A percentile compares a stretch with the other conserved stretches of the same genome.
Evolutionary conservation across 2,888 invertebrate genomes (phyloP).

Genomic region (Cerceris rybyensis): DNA sequence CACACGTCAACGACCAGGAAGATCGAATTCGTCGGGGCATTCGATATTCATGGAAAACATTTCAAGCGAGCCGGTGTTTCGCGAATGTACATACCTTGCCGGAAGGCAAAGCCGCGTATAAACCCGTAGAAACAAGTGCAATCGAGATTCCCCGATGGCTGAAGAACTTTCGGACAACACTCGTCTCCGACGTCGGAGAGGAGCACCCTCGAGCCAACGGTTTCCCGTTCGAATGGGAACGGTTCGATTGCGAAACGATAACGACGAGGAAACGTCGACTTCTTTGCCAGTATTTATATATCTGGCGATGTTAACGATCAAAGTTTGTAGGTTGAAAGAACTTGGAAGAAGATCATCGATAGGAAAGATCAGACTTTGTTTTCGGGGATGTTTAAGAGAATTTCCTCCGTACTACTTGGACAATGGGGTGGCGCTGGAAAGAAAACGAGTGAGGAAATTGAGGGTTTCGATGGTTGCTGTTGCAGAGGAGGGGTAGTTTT

Average conservation of each 20-base stretch:
- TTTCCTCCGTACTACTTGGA: too few relatives aligned
- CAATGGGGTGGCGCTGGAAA: too few relatives aligned
- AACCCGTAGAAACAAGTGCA: conserved; percentile 52
- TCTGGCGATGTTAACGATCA: conserved; percentile 2
- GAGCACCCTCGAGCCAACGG: conserved; percentile 19
- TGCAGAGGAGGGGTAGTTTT: too few relatives aligned
- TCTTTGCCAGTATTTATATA: background rate
- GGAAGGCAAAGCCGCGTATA: conserved; percentile 4
- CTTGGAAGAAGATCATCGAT: too few relatives aligned
- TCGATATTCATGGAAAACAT: conserved; percentile 73
- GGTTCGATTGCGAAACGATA: conserved; percentile 1
- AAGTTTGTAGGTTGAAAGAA: background rate
- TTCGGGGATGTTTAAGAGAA: too few relatives aligned
- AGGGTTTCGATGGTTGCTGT: too few relatives aligned
- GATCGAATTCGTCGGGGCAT: conserved; percentile 67
- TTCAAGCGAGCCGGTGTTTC: conserved; percentile 40
- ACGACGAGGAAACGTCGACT: conserved; percentile 3
- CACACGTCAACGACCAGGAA: conserved; percentile 22
- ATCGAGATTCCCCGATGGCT: conserved; percentile 49
- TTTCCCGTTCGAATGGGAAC: background rate
- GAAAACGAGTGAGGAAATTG: too few relatives aligned
- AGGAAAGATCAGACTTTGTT: too few relatives aligned
- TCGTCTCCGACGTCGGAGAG: conserved; percentile 34
- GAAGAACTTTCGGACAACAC: conserved; percentile 59
- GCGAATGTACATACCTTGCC: conserved; percentile 26